Evolutionary conservation across 2,888 invertebrate genomes (phyloP).

Genomic region (Molorchus minor): DNA sequence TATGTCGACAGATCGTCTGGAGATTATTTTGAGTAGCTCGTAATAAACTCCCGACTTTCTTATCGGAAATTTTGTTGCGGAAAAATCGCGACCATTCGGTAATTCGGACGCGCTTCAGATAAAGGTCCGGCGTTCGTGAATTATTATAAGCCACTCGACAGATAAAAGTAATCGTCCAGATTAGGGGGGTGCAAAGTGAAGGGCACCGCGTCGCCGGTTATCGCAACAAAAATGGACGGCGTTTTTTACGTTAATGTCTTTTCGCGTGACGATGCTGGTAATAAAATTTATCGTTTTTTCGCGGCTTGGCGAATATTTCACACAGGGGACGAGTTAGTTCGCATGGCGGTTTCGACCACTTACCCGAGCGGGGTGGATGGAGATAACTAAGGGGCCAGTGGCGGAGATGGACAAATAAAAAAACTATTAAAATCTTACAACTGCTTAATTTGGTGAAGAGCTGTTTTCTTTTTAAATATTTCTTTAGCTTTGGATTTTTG

Average conservation of each 20-base stretch:
- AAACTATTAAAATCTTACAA: too few relatives aligned
- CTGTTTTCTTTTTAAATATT: too few relatives aligned
- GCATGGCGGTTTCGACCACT: conserved; percentile 26
- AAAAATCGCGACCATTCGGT: too few relatives aligned
- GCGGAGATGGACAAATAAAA: conserved; percentile 19
- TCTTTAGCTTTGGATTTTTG: too few relatives aligned
- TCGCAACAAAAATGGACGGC: conserved; percentile 51
- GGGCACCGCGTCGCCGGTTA: conserved; percentile 34
- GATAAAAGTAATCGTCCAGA: conserved; percentile 42
- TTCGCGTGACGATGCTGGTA: conserved; percentile 50
- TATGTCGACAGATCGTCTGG: too few relatives aligned
- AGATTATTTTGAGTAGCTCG: too few relatives aligned
- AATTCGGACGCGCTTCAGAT: conserved; percentile 29
- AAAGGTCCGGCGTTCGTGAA: conserved; percentile 21
- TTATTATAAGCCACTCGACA: conserved; percentile 27
- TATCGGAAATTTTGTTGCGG: too few relatives aligned
- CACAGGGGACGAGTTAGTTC: conserved; percentile 46
- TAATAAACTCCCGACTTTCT: too few relatives aligned
- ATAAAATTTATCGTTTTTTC: conserved; percentile 53
- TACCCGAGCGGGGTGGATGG: conserved; percentile 18
- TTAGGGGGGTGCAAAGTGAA: conserved; percentile 33
- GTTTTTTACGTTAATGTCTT: conserved; percentile 52
- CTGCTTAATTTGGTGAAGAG: too few relatives aligned
- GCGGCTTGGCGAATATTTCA: conserved; percentile 43
- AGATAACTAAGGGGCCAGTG: conserved; percentile 30